These are phyloP conservation scores for Darevskia mixta DNA, from an alignment of 2,797 vertebrate genomes.

Conservation along the genomic window DNA sequence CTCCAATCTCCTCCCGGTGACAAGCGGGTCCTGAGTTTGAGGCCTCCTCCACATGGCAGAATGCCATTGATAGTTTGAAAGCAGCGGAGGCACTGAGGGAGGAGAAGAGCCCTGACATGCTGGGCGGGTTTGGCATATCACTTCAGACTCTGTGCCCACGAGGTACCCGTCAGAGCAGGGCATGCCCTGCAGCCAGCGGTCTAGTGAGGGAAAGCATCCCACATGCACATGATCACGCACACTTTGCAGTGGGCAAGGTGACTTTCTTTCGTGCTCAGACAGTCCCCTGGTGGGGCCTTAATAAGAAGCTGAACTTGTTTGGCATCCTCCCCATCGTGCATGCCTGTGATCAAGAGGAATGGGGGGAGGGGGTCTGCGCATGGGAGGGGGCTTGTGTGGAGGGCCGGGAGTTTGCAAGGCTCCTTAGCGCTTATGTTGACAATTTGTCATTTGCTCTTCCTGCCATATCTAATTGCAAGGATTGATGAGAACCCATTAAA, in stretches of 20 bases:
- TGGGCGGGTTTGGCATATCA: slow-evolving; percentile 70
- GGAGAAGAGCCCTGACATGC: slow-evolving; percentile 46
- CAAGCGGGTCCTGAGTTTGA: slow-evolving; percentile 54
- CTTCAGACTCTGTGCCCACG: slow-evolving; percentile 65
- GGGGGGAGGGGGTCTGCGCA: rapidly evolving
- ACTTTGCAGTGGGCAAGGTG: background rate
- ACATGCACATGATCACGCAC: background rate
- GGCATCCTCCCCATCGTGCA: rapidly evolving
- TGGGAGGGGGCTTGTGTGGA: background rate
- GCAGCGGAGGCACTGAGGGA: background rate
- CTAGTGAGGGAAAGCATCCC: background rate
- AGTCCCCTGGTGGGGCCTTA: background rate
- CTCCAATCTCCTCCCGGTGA: slow-evolving; percentile 14
- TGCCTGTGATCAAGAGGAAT: background rate
- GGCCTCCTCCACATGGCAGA: slow-evolving; percentile 74
- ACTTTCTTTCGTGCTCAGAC: background rate
- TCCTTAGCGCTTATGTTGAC: slow-evolving; percentile 67
- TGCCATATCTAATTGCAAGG: background rate
- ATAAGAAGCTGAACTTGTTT: background rate
- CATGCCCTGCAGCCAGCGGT: slow-evolving; percentile 62
- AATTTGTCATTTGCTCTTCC: slow-evolving; percentile 61
- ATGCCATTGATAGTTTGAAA: slow-evolving; percentile 10
- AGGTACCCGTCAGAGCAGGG: slow-evolving; percentile 66
- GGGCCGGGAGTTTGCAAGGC: background rate
- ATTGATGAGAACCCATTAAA: rapidly evolving